phyloP scores from a whole-genome alignment of 2,113 vertebrate genomes.

The Archilochus colubris region DNA sequence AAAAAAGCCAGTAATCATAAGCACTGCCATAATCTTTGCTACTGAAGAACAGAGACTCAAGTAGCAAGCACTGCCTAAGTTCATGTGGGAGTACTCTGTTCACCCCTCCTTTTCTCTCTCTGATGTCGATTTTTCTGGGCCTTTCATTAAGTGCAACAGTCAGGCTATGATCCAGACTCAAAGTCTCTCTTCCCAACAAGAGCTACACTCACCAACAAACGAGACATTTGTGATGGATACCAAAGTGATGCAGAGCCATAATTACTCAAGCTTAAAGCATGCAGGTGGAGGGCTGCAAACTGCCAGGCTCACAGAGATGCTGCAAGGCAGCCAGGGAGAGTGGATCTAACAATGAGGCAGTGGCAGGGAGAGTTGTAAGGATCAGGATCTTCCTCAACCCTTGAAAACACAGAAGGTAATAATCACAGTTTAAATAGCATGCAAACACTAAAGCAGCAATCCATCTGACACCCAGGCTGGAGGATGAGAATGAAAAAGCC shows the following conservation, averaged over 20 bases:
- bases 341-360: not conserved
- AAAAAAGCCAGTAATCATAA: not conserved
- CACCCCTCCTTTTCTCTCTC: not conserved
- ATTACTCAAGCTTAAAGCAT: not conserved
- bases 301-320: not conserved
- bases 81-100: not conserved
- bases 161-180: not conserved
- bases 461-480: not conserved
- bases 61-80: not conserved
- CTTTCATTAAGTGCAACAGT: not conserved
- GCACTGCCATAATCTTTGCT: not conserved
- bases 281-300: not conserved
- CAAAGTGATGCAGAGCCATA: not conserved
- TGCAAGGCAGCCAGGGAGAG: not conserved
- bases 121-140: not conserved
- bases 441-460: conserved; percentile 13
- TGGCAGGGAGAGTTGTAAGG: not conserved
- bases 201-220: not conserved
- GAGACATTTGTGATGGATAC: not conserved
- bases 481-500: conserved; percentile 8
- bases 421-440: conserved; percentile 12
- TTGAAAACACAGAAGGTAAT: conserved; percentile 7
- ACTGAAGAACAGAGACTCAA: not conserved
- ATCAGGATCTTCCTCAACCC: not conserved
- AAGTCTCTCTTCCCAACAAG: not conserved